Evolutionary conservation across 2,888 invertebrate species (phyloP).

Genomic region (Oxyteleia sp.): DNA sequence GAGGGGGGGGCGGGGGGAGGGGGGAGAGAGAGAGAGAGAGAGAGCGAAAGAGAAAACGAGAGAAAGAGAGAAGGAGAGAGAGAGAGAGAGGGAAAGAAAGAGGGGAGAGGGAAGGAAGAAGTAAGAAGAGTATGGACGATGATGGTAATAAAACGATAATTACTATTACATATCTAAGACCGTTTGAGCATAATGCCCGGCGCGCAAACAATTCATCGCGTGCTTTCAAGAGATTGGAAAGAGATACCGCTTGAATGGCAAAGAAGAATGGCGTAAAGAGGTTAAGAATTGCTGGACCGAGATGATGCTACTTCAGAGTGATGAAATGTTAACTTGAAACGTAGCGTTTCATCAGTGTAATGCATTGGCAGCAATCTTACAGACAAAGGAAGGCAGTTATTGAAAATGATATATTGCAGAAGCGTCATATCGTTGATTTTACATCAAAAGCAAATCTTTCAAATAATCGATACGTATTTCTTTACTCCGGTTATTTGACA

Average conservation of each 20-base stretch:
- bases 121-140: too few relatives aligned
- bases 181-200: conserved; percentile 13
- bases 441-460: conserved; percentile 50
- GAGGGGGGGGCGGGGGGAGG: too few relatives aligned
- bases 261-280: conserved; percentile 43
- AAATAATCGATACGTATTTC: conserved; percentile 37
- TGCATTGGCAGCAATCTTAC: conserved; percentile 49
- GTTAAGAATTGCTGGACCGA: conserved; percentile 40
- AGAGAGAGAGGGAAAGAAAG: too few relatives aligned
- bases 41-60: too few relatives aligned
- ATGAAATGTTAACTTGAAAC: conserved; percentile 46
- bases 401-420: conserved; percentile 49
- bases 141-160: conserved; percentile 44
- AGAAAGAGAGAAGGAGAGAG: too few relatives aligned
- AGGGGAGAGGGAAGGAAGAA: too few relatives aligned
- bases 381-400: conserved; percentile 41
- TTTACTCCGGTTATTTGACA: conserved; percentile 34
- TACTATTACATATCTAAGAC: conserved; percentile 41
- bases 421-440: conserved; percentile 32
- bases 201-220: conserved; percentile 45
- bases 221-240: conserved; percentile 44
- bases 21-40: too few relatives aligned
- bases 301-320: conserved; percentile 36
- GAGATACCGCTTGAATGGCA: conserved; percentile 34
- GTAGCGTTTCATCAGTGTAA: conserved; percentile 50